Percentiles rank a stretch among this genome's conserved stretches.
Evolutionary conservation across 2,888 invertebrate genomes (phyloP).

Genomic region (Amphipyra berbera): DNA sequence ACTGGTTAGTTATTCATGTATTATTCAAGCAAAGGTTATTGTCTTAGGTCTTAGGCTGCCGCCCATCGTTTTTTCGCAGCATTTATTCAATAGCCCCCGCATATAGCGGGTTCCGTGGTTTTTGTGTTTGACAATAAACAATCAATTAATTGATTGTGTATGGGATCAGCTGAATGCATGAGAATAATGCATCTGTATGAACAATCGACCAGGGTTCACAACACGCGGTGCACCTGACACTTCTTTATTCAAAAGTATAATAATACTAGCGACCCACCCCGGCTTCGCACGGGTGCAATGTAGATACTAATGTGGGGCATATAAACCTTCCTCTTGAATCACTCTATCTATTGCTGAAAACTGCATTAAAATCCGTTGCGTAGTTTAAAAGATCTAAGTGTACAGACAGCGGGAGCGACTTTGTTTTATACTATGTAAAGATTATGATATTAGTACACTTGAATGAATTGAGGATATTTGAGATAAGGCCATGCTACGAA

Average conservation of each 20-base stretch:
- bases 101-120: constrained; percentile 33
- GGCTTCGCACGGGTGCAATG: too few species aligned
- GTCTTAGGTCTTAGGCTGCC: too few species aligned
- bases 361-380: too few species aligned
- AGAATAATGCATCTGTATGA: constrained; percentile 35
- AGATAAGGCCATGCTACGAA: background rate
- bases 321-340: too few species aligned
- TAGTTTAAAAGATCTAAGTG: too few species aligned
- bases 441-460: constrained; percentile 1
- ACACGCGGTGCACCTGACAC: constrained; percentile 17
- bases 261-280: too few species aligned
- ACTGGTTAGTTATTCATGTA: constrained; percentile 21
- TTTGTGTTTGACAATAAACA: constrained; percentile 50
- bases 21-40: constrained; percentile 46
- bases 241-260: background rate
- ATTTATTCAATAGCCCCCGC: constrained; percentile 30
- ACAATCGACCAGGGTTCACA: constrained; percentile 34
- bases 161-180: constrained; percentile 48
- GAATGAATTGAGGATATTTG: background rate
- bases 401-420: too few species aligned
- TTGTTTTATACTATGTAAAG: too few species aligned
- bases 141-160: constrained; percentile 50
- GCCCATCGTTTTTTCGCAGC: constrained; percentile 27
- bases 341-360: too few species aligned
- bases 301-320: too few species aligned